These are phyloP conservation scores for Druon quercuslanigerum DNA, from an alignment of 1,140 invertebrate genomes.

Conservation along the genomic window DNA sequence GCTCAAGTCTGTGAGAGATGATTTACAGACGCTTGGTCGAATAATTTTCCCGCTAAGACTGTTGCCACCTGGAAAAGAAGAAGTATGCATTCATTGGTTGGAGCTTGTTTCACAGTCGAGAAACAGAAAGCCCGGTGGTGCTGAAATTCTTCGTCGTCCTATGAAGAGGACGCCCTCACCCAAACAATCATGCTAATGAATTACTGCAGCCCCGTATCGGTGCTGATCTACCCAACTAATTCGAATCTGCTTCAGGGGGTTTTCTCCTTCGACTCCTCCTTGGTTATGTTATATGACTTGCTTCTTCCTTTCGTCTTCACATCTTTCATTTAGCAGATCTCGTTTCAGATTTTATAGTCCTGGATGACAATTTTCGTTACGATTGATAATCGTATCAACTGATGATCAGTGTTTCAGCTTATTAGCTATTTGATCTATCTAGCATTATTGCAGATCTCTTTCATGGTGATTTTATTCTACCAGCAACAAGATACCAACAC, in stretches of 20 bases:
- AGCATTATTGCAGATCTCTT: too few species aligned
- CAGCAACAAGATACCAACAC: neutral
- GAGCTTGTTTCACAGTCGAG: neutral
- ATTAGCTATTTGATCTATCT: too few species aligned
- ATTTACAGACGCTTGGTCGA: slow-evolving; percentile 67
- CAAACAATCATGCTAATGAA: slow-evolving; percentile 65
- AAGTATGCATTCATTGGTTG: slow-evolving; percentile 44
- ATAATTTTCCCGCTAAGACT: slow-evolving; percentile 71
- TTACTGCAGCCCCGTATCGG: slow-evolving; percentile 55
- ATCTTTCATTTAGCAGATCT: neutral
- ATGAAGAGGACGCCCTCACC: slow-evolving; percentile 44
- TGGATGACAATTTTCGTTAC: neutral
- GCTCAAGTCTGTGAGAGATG: slow-evolving; percentile 67
- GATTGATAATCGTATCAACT: too few species aligned
- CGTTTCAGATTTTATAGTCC: neutral
- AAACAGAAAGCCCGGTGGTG: slow-evolving; percentile 42
- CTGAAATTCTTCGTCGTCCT: slow-evolving; percentile 32
- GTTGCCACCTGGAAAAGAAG: slow-evolving; percentile 67
- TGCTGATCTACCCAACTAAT: slow-evolving; percentile 55
- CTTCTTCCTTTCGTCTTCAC: neutral
- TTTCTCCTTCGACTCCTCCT: slow-evolving; percentile 34
- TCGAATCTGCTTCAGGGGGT: slow-evolving; percentile 45
- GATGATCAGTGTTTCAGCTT: too few species aligned
- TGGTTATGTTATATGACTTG: neutral
- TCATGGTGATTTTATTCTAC: neutral